Percentiles rank a stretch among this genome's conserved stretches.
These are phyloP conservation scores for Etheostoma cragini DNA, from an alignment of 2,113 vertebrate genomes.

Conservation along the genomic window DNA sequence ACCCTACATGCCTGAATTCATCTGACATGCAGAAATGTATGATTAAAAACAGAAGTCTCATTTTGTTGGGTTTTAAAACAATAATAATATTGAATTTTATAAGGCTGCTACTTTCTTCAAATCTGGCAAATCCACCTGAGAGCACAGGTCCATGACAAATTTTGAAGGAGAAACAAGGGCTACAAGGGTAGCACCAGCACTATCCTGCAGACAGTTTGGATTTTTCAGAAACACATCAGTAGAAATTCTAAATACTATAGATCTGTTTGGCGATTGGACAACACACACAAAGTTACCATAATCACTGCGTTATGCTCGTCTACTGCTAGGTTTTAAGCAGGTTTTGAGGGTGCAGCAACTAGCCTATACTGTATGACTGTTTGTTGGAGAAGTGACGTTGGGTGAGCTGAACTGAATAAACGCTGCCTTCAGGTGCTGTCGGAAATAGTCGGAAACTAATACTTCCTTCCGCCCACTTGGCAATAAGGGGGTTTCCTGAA, in stretches of 20 bases:
- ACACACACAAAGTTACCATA: not conserved
- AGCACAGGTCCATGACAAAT: not conserved
- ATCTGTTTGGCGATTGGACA: not conserved
- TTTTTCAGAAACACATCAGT: not conserved
- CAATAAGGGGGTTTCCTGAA: not conserved
- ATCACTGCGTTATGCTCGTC: no score
- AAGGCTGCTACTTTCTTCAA: not conserved
- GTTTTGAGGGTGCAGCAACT: no score
- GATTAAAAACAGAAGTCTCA: not conserved
- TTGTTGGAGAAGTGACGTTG: no score
- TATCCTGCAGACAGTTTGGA: not conserved
- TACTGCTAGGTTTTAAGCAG: no score
- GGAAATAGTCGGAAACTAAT: conserved; percentile 5
- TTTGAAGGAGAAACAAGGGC: not conserved
- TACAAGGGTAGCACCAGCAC: not conserved
- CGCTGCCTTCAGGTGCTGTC: not conserved
- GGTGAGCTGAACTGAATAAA: not conserved
- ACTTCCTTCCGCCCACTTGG: no score
- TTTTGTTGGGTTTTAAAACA: not conserved
- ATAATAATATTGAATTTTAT: not conserved
- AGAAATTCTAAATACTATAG: not conserved
- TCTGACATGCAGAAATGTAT: not conserved
- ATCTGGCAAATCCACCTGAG: not conserved
- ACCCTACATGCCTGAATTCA: not conserved
- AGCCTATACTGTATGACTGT: no score